Evolutionary conservation across 1,140 invertebrate genomes (phyloP), one percentile per base, ranked within the genome.

Genomic region (Drosophila subobscura): DNA sequence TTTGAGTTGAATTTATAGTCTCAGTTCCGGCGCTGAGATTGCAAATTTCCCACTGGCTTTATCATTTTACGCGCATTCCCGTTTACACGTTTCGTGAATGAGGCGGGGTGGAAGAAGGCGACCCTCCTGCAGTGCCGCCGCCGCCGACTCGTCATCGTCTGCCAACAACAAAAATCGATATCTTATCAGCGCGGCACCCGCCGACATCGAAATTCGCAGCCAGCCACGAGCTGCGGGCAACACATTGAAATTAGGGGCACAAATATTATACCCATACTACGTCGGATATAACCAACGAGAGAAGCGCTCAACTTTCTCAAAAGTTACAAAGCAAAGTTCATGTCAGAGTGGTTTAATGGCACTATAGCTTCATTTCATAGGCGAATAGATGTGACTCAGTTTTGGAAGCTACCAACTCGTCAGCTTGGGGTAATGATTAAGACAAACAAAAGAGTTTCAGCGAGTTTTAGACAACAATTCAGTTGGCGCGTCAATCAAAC

Each of bases 101-200:
- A 25, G 27, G 6, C 12, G 10, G 23, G 10, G 40, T n/a, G 20
- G 20, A 14, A 37, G 14, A 58, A 49, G 46, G 4, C 22, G 47
- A 37, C 33, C 33, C 33, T 37, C 33, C 10, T 37, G 33, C 33
- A 45, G 33, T 44, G 5, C 14, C 12, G n/a, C 45, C 41, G 41
- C 27, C 46, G 27, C 4, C 27, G 41, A 53, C 16, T 23, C 14
- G 16, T 44, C 52, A 40, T 42, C 22, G 33, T 25, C 22, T 37
- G 4, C 33, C 40, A 42, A 50, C 37, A 67, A 52, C 42, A 55
- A 63, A 79, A 84, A 85, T 84, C 80, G 67, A 84, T 84, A 84
- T 79, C 76, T 85, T 84, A 84, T 84, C 80, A 84, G 72, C 49
- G 12, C 29, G 10, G 33, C 33, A 4, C 10, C 10, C 33, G 33